Evolutionary conservation across 2,888 invertebrate genomes (phyloP), one percentile per base, ranked within the genome.

Genomic region (Xanthorhoe designata): DNA sequence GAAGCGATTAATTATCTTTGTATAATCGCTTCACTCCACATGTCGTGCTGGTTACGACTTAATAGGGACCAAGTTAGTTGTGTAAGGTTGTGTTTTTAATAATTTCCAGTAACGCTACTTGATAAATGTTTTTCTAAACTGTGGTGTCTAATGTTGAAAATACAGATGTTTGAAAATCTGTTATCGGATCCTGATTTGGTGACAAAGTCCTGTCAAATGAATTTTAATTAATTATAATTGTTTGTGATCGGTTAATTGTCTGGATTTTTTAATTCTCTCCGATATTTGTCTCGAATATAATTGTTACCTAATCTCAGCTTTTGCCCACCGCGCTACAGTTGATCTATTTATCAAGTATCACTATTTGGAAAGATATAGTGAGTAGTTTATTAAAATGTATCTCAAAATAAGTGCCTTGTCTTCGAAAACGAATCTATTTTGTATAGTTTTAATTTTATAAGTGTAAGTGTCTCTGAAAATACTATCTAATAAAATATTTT

Each of bases 41-140:
- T n/a, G 80, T 84, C 79, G 84, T 83, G 84, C 84, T 84, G 84
- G 84, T 58, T 77, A 76, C 83, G 83, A 80, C 81, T 65, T 35
- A 58, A 50, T 58, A 62, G 62, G 60, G 64, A 64, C 47, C 64
- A 61, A 65, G 53, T 47, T 47, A 47, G 15, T 45, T 38, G 13
- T 38, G 9, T 42, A 42, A 42, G 38, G 38, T 42, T 38, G 38
- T 42, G 38, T 42, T 42, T 42, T 42, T 9, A 38, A 42, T 42
- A 13, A 4, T 13, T 38, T 38, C 0, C 13, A 13, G 3, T 42
- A 42, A 13, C 13, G 38, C 13, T 42, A 42, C 38, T 42, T 42
- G 38, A 42, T 38, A 38, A 38, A 38, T 38, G 13, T 13, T 4
- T 13, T 13, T 42, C 13, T 13, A 13, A n/a, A n/a, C n/a, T n/a